These are phyloP conservation scores for Gambusia affinis DNA, from an alignment of 2,113 vertebrate species.

Conservation along the genomic window DNA sequence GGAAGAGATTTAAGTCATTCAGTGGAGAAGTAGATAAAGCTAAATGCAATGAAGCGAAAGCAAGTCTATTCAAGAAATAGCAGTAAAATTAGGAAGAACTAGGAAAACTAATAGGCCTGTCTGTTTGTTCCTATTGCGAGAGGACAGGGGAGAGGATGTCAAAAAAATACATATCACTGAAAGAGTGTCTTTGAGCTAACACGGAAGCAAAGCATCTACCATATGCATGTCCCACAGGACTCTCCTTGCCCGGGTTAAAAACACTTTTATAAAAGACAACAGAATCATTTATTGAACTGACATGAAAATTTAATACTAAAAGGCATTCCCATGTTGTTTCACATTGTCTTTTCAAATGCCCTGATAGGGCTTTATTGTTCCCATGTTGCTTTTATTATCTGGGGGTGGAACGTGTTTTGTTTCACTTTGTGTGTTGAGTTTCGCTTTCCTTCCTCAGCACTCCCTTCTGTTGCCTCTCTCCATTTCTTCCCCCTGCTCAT, in stretches of 20 bases:
- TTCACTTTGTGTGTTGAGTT: constrained; percentile 58
- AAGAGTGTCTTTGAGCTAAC: constrained; percentile 28
- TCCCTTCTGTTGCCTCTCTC: constrained; percentile 17
- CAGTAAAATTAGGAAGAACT: constrained; percentile 1
- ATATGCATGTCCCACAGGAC: constrained; percentile 55
- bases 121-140: constrained; percentile 1
- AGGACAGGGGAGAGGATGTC: constrained; percentile 7
- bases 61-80: constrained; percentile 10
- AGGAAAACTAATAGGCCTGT: constrained; percentile 5
- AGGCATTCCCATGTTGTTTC: constrained; percentile 78
- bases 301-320: constrained; percentile 84
- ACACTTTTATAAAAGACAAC: constrained; percentile 72
- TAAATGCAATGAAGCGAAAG: constrained; percentile 2
- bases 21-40: constrained; percentile 13
- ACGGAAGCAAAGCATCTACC: constrained; percentile 47
- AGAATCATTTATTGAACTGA: constrained; percentile 77
- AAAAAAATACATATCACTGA: constrained; percentile 18
- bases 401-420: constrained; percentile 76
- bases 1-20: constrained; percentile 26
- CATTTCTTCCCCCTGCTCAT: constrained; percentile 45
- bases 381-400: constrained; percentile 83
- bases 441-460: constrained; percentile 20
- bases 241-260: constrained; percentile 55
- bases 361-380: constrained; percentile 84
- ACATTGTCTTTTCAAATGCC: constrained; percentile 87